Conservation (phyloP, 2,797 vertebrate species). For the Rostrhamus sociabilis region DNA sequence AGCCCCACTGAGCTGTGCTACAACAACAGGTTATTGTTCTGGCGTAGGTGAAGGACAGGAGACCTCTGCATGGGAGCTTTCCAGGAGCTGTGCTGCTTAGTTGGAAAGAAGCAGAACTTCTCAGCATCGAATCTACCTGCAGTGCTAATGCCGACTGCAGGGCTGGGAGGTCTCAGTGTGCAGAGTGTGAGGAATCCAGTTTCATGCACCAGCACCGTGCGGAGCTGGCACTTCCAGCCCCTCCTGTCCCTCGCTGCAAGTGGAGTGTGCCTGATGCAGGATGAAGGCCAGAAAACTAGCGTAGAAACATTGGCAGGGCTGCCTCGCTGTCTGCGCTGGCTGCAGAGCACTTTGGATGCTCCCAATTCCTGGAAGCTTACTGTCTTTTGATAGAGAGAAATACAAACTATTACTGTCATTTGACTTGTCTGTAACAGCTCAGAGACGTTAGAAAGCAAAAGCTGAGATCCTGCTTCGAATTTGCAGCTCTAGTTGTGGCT, state of each 20-base stretch:
- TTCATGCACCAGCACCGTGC: not conserved
- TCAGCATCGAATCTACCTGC: not conserved
- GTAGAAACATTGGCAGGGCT: not conserved
- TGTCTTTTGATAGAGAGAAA: not conserved
- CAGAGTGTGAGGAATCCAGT: not conserved
- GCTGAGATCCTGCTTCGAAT: not conserved
- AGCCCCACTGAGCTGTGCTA: not conserved
- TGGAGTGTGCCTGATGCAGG: not conserved
- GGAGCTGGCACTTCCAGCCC: not conserved
- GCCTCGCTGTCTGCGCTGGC: not conserved
- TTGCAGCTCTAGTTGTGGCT: not conserved
- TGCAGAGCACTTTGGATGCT: not conserved
- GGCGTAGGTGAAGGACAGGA: not conserved
- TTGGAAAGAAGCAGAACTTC: not conserved
- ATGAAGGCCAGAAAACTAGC: not conserved
- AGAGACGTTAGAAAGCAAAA: constrained; percentile 12
- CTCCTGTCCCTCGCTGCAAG: not conserved
- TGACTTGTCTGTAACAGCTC: not conserved
- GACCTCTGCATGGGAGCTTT: not conserved
- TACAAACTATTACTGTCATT: not conserved
- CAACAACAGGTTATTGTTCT: not conserved
- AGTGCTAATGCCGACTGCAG: not conserved
- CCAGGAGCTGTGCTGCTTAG: not conserved
- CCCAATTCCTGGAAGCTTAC: not conserved
- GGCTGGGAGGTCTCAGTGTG: not conserved